phyloP scores from a whole-genome alignment of 2,888 invertebrate genomes.

The Eupithecia pulchellata region DNA sequence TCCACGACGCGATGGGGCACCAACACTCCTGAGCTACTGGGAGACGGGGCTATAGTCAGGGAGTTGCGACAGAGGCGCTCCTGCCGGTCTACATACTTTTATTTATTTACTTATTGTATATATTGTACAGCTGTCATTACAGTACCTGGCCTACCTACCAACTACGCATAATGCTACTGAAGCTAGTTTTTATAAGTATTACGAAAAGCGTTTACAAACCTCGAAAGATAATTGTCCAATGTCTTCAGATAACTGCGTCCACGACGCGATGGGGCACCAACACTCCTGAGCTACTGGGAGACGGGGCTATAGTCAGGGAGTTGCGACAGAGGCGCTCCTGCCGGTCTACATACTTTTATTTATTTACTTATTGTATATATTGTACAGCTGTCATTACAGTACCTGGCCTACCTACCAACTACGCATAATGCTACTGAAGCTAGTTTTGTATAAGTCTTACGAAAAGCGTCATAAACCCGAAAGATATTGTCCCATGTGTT shows the following conservation, averaged over 20 bases:
- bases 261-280: slow-evolving; percentile 72
- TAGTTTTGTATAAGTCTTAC: too few relatives aligned
- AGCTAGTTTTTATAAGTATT: too few relatives aligned
- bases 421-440: slow-evolving; percentile 70
- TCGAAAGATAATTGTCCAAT: too few relatives aligned
- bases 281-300: slow-evolving; percentile 69
- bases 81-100: slow-evolving; percentile 72
- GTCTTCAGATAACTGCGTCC: slow-evolving; percentile 50
- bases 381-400: too few relatives aligned
- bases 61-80: slow-evolving; percentile 71
- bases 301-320: slow-evolving; percentile 70
- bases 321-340: slow-evolving; percentile 71
- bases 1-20: slow-evolving; percentile 74
- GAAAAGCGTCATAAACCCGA: too few relatives aligned
- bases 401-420: slow-evolving; percentile 75
- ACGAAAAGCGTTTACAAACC: too few relatives aligned
- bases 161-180: slow-evolving; percentile 73
- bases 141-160: slow-evolving; percentile 74
- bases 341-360: slow-evolving; percentile 70
- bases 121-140: too few relatives aligned
- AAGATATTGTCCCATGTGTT: too few relatives aligned
- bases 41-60: slow-evolving; percentile 68
- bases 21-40: slow-evolving; percentile 67
- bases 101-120: too few relatives aligned
- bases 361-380: too few relatives aligned